A percentile compares a stretch with the other conserved stretches of the same genome.
Conservation (phyloP, 1,140 invertebrate genomes). For the Antheraea pernyi region DNA sequence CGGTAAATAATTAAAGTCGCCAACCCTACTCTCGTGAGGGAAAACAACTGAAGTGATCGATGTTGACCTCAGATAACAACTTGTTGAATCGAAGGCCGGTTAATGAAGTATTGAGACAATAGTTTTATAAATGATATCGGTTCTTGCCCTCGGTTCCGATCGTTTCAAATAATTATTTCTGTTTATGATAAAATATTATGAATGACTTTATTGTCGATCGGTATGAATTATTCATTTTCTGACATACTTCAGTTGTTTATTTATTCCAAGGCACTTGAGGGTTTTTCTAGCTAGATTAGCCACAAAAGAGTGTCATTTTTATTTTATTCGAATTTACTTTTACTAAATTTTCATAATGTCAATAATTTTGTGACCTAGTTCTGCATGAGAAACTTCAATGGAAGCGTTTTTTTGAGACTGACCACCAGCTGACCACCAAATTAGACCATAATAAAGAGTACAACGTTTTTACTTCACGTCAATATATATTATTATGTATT, state of each 20-base stretch:
- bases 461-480: too few species aligned
- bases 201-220: neutral
- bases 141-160: neutral
- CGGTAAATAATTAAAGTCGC: neutral
- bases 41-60: neutral
- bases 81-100: constrained; percentile 6
- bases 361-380: too few species aligned
- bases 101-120: constrained; percentile 1
- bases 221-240: too few species aligned
- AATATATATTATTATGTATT: too few species aligned
- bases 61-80: constrained; percentile 6
- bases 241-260: neutral
- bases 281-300: too few species aligned
- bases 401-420: too few species aligned
- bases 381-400: too few species aligned
- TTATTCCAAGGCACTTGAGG: neutral
- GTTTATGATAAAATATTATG: neutral
- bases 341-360: too few species aligned
- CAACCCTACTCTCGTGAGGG: neutral
- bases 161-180: neutral
- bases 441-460: too few species aligned
- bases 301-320: too few species aligned
- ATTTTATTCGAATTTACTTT: too few species aligned
- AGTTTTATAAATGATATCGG: neutral
- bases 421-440: too few species aligned